phyloP scores from a whole-genome alignment of 2,113 vertebrate genomes.

The Rhynchomys soricoides region DNA sequence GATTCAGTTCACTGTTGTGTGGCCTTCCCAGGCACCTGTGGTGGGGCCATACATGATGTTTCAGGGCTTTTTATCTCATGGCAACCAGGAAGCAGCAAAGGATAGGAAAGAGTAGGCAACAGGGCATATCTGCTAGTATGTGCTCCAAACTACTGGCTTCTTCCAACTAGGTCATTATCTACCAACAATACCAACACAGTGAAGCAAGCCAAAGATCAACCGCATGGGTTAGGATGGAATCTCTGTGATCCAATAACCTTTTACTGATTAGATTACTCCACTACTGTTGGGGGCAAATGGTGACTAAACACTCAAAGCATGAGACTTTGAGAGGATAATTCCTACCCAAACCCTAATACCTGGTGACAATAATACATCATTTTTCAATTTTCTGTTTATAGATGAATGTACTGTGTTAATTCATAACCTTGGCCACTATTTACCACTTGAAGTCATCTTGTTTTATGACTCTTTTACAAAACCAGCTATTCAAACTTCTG shows the following conservation, averaged over 20 bases:
- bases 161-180: neutral
- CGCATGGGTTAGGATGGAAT: neutral
- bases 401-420: neutral
- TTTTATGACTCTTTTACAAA: conserved; percentile 10
- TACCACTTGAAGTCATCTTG: neutral
- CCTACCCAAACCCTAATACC: neutral
- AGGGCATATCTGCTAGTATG: neutral
- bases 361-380: neutral
- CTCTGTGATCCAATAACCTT: neutral
- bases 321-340: neutral
- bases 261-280: neutral
- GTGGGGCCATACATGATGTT: neutral
- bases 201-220: neutral
- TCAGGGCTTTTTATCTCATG: neutral
- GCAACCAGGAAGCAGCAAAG: neutral
- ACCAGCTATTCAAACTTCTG: neutral
- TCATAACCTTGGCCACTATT: neutral
- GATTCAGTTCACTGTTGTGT: neutral
- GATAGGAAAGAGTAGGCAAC: neutral
- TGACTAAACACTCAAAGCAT: neutral
- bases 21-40: neutral
- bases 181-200: neutral
- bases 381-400: neutral
- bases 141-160: neutral
- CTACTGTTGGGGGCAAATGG: too few relatives aligned